These are phyloP conservation scores for Meloe dianella DNA, from an alignment of 2,888 invertebrate genomes.

Conservation along the genomic window DNA sequence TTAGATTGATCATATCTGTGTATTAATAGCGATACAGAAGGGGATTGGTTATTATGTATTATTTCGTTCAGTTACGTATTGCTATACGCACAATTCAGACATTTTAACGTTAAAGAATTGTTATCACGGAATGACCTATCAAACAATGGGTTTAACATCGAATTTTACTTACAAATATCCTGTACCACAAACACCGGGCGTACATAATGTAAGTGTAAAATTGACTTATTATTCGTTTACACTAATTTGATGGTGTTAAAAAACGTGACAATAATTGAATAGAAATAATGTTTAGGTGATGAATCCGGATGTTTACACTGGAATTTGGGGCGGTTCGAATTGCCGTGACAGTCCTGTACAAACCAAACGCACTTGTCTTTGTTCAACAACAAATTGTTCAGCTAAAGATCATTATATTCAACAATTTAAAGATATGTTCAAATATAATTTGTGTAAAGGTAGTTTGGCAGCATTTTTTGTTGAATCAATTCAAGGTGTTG, in stretches of 20 bases:
- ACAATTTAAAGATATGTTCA: constrained; percentile 81
- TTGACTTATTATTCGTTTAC: too few species aligned
- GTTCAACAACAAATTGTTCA: constrained; percentile 67
- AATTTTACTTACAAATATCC: constrained; percentile 81
- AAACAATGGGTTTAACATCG: constrained; percentile 79
- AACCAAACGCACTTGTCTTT: constrained; percentile 71
- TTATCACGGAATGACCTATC: constrained; percentile 92
- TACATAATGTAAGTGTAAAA: constrained; percentile 78
- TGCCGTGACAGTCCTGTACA: constrained; percentile 90
- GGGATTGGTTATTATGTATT: constrained; percentile 98
- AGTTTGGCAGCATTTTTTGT: constrained; percentile 89
- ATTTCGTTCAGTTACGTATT: too few species aligned
- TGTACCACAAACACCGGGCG: constrained; percentile 71
- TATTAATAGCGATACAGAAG: constrained; percentile 98
- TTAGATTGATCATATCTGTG: too few species aligned
- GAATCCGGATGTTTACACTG: constrained; percentile 91
- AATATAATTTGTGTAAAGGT: constrained; percentile 78
- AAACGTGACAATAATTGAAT: background rate
- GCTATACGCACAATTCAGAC: constrained; percentile 82
- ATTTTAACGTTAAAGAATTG: constrained; percentile 85
- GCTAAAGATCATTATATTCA: constrained; percentile 81
- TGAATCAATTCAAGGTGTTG: constrained; percentile 96
- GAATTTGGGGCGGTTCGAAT: constrained; percentile 86
- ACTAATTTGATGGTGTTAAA: too few species aligned
- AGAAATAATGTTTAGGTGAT: constrained; percentile 66